Evolutionary conservation across 2,888 invertebrate genomes (phyloP).

Genomic region (Exephanes ischioxanthus): DNA sequence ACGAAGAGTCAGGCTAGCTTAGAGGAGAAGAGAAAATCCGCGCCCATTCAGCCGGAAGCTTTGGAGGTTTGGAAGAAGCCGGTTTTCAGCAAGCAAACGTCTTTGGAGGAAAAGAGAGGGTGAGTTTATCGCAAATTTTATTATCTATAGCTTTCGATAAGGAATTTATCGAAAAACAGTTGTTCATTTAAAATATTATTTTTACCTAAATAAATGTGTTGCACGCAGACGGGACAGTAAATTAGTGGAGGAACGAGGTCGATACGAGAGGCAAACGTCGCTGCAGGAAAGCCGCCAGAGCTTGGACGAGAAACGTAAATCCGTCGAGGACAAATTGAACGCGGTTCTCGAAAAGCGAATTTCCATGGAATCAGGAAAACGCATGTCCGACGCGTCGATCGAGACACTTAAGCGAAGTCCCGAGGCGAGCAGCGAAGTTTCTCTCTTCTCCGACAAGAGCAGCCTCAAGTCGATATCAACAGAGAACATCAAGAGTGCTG

Average conservation of each 20-base stretch:
- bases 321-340: conserved; percentile 82
- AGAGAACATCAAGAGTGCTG: conserved; percentile 78
- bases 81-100: conserved; percentile 77
- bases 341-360: conserved; percentile 82
- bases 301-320: conserved; percentile 82
- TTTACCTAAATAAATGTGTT: conserved; percentile 2
- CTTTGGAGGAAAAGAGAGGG: conserved; percentile 79
- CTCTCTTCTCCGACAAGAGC: conserved; percentile 70
- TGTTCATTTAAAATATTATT: neutral
- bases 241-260: conserved; percentile 65
- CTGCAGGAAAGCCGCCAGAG: conserved; percentile 70
- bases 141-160: neutral
- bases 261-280: conserved; percentile 62
- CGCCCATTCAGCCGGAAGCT: conserved; percentile 78
- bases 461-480: conserved; percentile 79
- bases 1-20: conserved; percentile 72
- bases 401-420: conserved; percentile 58
- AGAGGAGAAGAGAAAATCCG: conserved; percentile 82
- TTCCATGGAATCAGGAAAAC: conserved; percentile 77
- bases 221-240: conserved; percentile 56
- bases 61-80: conserved; percentile 79
- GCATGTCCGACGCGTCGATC: conserved; percentile 73
- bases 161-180: neutral
- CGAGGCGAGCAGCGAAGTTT: conserved; percentile 56
- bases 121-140: conserved; percentile 60